Base-by-base conservation (phyloP, 1,140 invertebrate genomes). In the Drosophila ficusphila region DNA sequence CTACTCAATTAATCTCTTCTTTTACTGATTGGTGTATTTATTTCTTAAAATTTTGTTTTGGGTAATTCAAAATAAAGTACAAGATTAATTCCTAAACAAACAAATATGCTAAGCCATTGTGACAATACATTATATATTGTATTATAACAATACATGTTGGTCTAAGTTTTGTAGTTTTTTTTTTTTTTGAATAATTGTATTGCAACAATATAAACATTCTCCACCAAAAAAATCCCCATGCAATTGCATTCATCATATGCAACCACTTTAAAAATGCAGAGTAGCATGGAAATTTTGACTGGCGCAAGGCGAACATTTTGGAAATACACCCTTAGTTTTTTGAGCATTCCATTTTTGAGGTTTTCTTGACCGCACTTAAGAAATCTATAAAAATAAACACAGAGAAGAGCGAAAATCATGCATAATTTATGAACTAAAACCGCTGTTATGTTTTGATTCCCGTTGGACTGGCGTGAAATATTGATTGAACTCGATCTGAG, bases 351-450 rank as follows among this genome's bases (percentile, higher is more conserved):
- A 3, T 23, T 14, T 29, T 2, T 36, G 56, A 18, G 49, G 56
- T 8, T 60, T 12, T 2, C 8, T 4, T 12, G 4, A 19, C 11
- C 31, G 48, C 56, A 36, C 4, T 27, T 36, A 8, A n/a, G 11
- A 53, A 53, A 54, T 52, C 19, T 2, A 0, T 34, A 54, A 53
- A 18, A 8, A 2, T 11, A 9, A 1, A 8, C 9, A 21, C 3
- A 27, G 12, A 58, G 56, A 36, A 14, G 8, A 6, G n/a, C 8
- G 8, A 25, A 53, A 36, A 25, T 11, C 48, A 54, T 53, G 21
- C 8, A 11, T 60, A 16, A 58, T 33, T 33, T 56, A n/a, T 54
- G 9, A 53, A 25, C 2, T 12, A 1, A 2, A 19, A 54, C 8
- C 48, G 0, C 14, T 58, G 11, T 27, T 58, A 11, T 25, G 9